Evolutionary conservation across 2,113 vertebrate species (phyloP), one percentile per base, ranked within the genome.

Genomic region (Grantiella picta): DNA sequence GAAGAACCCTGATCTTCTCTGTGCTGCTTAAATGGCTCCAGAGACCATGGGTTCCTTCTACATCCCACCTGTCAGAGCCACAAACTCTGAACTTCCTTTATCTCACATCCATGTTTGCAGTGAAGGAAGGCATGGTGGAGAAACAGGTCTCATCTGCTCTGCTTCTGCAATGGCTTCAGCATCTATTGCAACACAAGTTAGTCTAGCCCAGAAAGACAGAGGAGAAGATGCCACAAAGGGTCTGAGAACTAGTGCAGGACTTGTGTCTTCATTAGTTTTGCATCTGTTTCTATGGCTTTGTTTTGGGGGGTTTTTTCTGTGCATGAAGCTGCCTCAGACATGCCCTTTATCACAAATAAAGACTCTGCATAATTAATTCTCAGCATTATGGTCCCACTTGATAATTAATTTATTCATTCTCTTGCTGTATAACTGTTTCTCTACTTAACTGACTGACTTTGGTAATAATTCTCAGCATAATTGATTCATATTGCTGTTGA

Each of bases 401-500:
- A 89, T 94, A 82, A 94, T 92, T 95, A 68, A 94, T 94, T 87
- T 68, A 95, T 91, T 92, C 49, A 78, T 89, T 92, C 49, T 89
- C n/a, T 86, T 89, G 53, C 73, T 89, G 11, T 82, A 53, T 92
- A 92, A 94, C 86, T 86, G 83, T 87, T 91, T 87, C 86, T 76
- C 84, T 89, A 65, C 77, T 89, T 94, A 94, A 91, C 86, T 3
- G 17, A 68, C 85, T 76, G 86, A 85, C 89, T 95, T 92, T 20
- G 23, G 72, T 92, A 95, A 94, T 84, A 92, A 94, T 91, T 79
- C 65, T 71, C 83, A 89, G 76, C 77, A 64, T 95, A 97, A 97
- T 57, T 97, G 95, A 96, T 94, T 95, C 86, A 60, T 90, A 92
- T 75, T 84, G 83, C 91, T 95, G 91, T 96, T 95, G 94, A 97